These are phyloP conservation scores for Scatophagus argus DNA, from an alignment of 2,113 vertebrate genomes.

Conservation along the genomic window DNA sequence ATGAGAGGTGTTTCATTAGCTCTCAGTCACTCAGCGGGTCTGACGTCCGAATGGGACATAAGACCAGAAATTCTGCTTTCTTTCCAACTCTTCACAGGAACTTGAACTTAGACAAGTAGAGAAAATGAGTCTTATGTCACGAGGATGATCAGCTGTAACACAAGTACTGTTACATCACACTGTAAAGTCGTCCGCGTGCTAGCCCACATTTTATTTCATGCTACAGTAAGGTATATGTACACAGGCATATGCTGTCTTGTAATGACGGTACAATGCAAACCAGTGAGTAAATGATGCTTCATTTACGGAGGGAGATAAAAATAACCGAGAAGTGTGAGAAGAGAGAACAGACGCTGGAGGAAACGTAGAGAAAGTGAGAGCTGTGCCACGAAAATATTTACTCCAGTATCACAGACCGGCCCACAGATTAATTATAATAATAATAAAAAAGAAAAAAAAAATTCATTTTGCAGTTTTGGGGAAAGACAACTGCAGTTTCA, in stretches of 20 bases:
- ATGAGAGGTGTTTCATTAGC: slow-evolving; percentile 61
- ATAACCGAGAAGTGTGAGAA: neutral
- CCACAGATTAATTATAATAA: neutral
- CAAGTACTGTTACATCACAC: slow-evolving; percentile 37
- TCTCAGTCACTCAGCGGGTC: neutral
- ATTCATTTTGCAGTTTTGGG: neutral
- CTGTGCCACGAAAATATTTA: neutral
- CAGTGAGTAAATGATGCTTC: neutral
- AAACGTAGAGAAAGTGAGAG: neutral
- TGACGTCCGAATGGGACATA: neutral
- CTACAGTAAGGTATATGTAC: neutral
- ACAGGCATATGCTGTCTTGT: slow-evolving; percentile 24
- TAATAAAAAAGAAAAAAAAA: neutral
- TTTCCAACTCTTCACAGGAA: slow-evolving; percentile 11
- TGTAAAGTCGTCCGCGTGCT: slow-evolving; percentile 11
- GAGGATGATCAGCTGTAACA: neutral
- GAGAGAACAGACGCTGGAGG: neutral
- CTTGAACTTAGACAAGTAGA: neutral
- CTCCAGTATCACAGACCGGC: neutral
- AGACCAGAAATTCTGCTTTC: neutral
- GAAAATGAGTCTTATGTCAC: neutral
- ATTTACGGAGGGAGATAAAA: neutral
- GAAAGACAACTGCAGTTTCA: neutral
- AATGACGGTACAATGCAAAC: slow-evolving; percentile 4
- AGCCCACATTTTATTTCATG: slow-evolving; percentile 8